phyloP scores from a whole-genome alignment of 2,888 invertebrate species.

The Epistrophe eligans region DNA sequence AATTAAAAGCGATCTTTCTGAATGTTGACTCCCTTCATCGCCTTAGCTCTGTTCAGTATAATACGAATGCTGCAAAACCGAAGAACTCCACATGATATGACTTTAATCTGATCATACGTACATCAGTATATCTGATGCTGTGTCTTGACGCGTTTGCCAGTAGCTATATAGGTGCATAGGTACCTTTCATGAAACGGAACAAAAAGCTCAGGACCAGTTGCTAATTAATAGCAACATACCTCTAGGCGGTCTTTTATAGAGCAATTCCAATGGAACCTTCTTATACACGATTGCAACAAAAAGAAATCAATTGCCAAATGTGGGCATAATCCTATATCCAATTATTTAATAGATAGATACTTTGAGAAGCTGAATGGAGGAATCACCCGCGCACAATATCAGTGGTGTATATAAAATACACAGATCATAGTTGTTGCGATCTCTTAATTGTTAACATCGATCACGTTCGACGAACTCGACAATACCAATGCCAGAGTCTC shows the following conservation, averaged over 20 bases:
- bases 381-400: constrained; percentile 61
- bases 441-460: constrained; percentile 75
- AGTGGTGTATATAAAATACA: constrained; percentile 21
- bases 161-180: neutral
- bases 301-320: constrained; percentile 62
- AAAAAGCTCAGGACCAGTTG: constrained; percentile 56
- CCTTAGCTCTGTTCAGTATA: neutral
- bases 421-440: constrained; percentile 63
- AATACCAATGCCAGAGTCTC: constrained; percentile 23
- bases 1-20: constrained; percentile 64
- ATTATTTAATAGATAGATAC: constrained; percentile 31
- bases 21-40: constrained; percentile 33
- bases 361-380: constrained; percentile 16
- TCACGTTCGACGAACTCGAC: constrained; percentile 66
- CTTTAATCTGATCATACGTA: constrained; percentile 59
- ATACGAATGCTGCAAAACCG: neutral
- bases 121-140: constrained; percentile 49
- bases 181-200: constrained; percentile 19
- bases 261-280: constrained; percentile 24
- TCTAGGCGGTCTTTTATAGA: constrained; percentile 40
- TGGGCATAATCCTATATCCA: constrained; percentile 45
- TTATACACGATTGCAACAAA: constrained; percentile 12
- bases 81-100: constrained; percentile 57
- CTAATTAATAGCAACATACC: constrained; percentile 68
- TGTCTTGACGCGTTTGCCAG: constrained; percentile 56